These are phyloP conservation scores for Otolemur crassicaudatus DNA, from an alignment of 2,797 vertebrate species.

Conservation along the genomic window DNA sequence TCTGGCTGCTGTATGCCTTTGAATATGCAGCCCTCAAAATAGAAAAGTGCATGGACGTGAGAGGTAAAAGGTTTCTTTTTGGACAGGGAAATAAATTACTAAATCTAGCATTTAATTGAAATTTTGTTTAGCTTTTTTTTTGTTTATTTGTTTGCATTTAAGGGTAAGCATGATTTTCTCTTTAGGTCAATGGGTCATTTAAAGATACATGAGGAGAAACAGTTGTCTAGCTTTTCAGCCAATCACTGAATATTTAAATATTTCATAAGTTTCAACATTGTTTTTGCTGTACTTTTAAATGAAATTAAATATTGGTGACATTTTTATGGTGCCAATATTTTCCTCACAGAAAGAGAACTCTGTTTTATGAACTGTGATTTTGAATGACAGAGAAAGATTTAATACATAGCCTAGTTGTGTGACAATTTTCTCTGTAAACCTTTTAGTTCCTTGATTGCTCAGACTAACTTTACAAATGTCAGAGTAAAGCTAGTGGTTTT, in stretches of 20 bases:
- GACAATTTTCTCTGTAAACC: conserved; percentile 38
- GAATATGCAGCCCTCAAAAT: not conserved
- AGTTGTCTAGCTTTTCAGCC: not conserved
- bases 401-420: not conserved
- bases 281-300: conserved; percentile 13
- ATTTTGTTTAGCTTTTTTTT: not conserved
- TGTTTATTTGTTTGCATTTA: not conserved
- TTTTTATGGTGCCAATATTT: conserved; percentile 65
- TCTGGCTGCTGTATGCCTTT: not conserved
- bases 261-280: conserved; percentile 6
- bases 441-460: conserved; percentile 31
- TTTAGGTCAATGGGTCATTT: not conserved
- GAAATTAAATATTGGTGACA: conserved; percentile 16
- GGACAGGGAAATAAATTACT: not conserved
- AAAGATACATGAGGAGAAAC: not conserved
- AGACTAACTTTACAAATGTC: not conserved
- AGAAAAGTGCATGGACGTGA: not conserved
- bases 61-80: not conserved
- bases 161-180: not conserved
- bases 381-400: not conserved
- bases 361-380: conserved; percentile 58
- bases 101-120: not conserved
- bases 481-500: not conserved
- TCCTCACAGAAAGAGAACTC: conserved; percentile 34
- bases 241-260: conserved; percentile 5